Conservation (phyloP, 2,113 vertebrate genomes). For the Baryphthengus martii region DNA sequence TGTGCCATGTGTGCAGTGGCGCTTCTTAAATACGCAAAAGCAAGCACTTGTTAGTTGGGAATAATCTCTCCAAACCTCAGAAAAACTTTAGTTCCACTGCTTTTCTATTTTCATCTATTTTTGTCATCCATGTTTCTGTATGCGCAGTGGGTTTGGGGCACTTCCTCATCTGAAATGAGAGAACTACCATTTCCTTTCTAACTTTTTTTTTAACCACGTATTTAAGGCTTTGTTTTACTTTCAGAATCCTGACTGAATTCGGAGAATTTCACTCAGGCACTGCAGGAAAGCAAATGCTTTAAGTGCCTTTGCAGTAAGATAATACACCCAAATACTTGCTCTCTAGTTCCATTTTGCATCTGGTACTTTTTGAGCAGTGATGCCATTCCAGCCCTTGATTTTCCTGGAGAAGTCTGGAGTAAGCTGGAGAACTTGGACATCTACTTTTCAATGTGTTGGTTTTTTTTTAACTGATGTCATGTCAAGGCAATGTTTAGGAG, state of each 20-base stretch:
- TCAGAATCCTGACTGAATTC: not conserved
- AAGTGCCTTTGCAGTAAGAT: not conserved
- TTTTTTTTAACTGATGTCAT: not conserved
- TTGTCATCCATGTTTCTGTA: not conserved
- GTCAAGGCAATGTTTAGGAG: not conserved
- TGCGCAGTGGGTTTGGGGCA: fast-evolving
- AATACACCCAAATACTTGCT: not conserved
- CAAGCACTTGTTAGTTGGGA: not conserved
- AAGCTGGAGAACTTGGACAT: not conserved
- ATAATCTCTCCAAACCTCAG: not conserved
- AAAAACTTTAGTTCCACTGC: not conserved
- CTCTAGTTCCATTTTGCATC: not conserved
- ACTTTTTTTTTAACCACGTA: not conserved
- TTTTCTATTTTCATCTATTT: not conserved
- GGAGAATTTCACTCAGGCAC: not conserved
- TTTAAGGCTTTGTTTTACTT: not conserved
- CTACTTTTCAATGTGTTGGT: not conserved
- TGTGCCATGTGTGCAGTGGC: not conserved
- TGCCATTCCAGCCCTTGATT: not conserved
- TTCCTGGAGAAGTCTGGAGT: not conserved
- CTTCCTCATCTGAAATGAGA: not conserved
- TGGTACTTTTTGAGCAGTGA: not conserved
- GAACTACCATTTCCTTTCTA: not conserved
- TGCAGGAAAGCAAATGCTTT: not conserved
- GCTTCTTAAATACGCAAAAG: not conserved